Evolutionary conservation across 2,113 vertebrate genomes (phyloP).

Genomic region (Tautogolabrus adspersus): DNA sequence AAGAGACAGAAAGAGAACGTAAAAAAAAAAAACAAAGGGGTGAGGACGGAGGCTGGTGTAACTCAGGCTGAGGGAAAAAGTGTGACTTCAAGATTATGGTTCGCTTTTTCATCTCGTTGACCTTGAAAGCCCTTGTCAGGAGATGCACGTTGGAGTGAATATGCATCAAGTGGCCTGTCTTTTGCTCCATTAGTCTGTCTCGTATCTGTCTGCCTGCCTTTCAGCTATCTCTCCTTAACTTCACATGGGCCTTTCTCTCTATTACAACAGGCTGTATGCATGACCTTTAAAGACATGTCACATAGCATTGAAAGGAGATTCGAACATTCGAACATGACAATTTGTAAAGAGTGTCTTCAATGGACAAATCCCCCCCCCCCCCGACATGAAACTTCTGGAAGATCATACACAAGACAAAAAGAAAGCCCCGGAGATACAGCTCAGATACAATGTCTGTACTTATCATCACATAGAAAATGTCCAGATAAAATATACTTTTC

Average conservation of each 20-base stretch:
- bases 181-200: conserved; percentile 25
- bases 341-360: conserved; percentile 16
- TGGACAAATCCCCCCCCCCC: conserved; percentile 2
- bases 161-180: conserved; percentile 26
- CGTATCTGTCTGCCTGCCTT: not conserved
- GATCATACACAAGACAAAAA: not conserved
- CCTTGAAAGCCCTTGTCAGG: conserved; percentile 69
- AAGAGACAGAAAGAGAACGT: conserved; percentile 66
- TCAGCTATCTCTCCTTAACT: conserved; percentile 31
- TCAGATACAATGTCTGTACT: not conserved
- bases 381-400: conserved; percentile 35
- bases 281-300: conserved; percentile 55
- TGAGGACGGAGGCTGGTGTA: conserved; percentile 42
- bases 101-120: conserved; percentile 74
- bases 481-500: conserved; percentile 4
- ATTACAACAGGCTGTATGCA: conserved; percentile 22
- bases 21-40: conserved; percentile 48
- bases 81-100: conserved; percentile 59
- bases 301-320: conserved; percentile 42
- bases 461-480: not conserved
- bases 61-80: conserved; percentile 45
- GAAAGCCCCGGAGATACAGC: not conserved
- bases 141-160: conserved; percentile 6
- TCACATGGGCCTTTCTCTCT: conserved; percentile 19
- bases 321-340: conserved; percentile 39